Base-by-base conservation (phyloP, 2,888 invertebrate species). In the Drosophila kuntzei region DNA sequence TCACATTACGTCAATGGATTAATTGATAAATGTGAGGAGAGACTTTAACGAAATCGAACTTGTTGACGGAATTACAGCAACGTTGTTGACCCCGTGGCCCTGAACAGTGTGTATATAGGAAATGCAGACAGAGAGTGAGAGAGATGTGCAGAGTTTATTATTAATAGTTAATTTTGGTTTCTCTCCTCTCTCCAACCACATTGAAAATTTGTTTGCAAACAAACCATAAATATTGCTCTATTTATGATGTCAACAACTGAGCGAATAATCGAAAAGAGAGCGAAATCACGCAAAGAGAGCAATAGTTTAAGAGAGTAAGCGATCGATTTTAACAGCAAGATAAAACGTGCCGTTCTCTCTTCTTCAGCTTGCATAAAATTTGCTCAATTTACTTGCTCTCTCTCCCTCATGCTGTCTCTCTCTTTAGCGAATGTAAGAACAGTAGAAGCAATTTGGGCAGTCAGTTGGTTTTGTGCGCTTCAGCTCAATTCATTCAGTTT, bases 1-100 rank as follows among this genome's bases (percentile, higher is more conserved):
- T 85, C 66, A 53, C 46, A 55, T 87, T 82, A 75, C 83, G 83
- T 83, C 83, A 86, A 72, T 79, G 59, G 20, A 63, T 69, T 69
- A 67, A 79, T 76, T 76, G 66, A 69, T 62, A 54, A 69, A 65
- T 63, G 27, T 39, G 39, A 49, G n/a, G 14, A 58, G 29, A 22
- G 39, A 36, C 37, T 51, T 60, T 3, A 75, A 43, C 41, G 53
- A 66, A 62, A 39, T 53, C 36, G 49, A 64, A 70, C 72, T 58
- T 73, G 67, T 70, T 86, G 78, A 62, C 64, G 58, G 41, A 61
- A 64, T 67, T 41, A 32, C 37, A 46, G 2, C 37, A 41, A 25
- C 51, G 6, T 43, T 37, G 11, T 36, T 54, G 46, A 46, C 41
- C 51, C 47, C 12, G 18, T 37, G 29, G 20, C 41, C 29, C 58